phyloP scores from a whole-genome alignment of 35 echinoderm and acorn worm species.

The Lytechinus pictus region DNA sequence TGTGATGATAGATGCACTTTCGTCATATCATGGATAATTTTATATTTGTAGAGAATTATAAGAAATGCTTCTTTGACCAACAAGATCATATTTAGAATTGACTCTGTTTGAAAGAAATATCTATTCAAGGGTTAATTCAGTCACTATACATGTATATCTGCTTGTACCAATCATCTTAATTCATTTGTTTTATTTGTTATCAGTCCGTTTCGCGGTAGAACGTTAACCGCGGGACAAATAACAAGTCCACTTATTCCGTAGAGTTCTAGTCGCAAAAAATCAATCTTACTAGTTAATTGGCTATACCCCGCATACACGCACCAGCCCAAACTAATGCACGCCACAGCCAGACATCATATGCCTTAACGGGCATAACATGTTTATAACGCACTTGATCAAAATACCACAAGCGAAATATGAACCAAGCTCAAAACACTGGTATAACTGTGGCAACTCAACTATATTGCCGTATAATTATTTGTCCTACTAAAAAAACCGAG shows the following conservation, averaged over 20 bases:
- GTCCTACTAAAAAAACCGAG: too few species aligned
- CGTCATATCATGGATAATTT: too few species aligned
- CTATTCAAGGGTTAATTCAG: too few species aligned
- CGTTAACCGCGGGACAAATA: background rate
- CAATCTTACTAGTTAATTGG: constrained; percentile 43
- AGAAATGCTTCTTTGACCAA: too few species aligned
- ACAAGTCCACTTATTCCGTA: constrained; percentile 16
- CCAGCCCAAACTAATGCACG: background rate
- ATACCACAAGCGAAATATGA: background rate
- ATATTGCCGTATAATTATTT: too few species aligned
- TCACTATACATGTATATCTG: background rate
- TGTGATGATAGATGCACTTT: too few species aligned
- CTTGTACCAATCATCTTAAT: background rate
- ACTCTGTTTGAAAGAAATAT: too few species aligned
- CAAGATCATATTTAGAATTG: too few species aligned
- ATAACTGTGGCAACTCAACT: too few species aligned
- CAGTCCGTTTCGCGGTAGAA: background rate
- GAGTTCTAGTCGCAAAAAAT: constrained; percentile 1
- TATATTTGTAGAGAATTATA: too few species aligned
- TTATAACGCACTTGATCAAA: background rate
- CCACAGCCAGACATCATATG: background rate
- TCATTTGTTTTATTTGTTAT: background rate
- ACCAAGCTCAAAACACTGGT: background rate
- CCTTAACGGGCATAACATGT: background rate
- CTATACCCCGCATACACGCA: background rate